Base-by-base conservation (phyloP, 2,888 invertebrate species). In the Maniola hyperantus region DNA sequence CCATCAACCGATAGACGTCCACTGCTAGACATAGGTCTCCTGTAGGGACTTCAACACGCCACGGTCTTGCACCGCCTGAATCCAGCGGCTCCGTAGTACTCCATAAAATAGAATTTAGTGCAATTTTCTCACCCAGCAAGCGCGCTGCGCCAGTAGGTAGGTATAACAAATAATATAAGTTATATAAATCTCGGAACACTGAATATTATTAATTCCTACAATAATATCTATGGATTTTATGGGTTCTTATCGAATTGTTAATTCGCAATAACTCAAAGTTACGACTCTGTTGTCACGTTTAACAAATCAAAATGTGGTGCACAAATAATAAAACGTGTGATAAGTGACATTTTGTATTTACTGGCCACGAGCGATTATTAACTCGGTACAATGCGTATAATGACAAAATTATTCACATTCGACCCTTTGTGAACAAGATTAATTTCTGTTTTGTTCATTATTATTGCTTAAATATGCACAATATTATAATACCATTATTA, bases 281-380 rank as follows among this genome's bases (percentile, higher is more conserved):
- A 64, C 50, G 62, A 51, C 51, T 44, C 26, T 42, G 57, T 69
- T 69, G 65, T 69, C 69, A 69, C 67, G 69, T 69, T 69, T 61
- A 63, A 48, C 42, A 50, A 50, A 66, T 66, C 57, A 66, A 55
- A 62, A 42, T 50, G 57, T 62, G 50, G 54, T 62, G 48, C 46
- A 51, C 20, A 58, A 48, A 68, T 62, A 54, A 67, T 69, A 65
- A 69, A 67, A 62, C 53, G 61, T 5, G 36, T 48, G 53, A 64
- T 69, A 44, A 57, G 65, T 62, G 61, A 46, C 51, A 46, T 46
- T n/a, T 53, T 11, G 44, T 57, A 58, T 53, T 62, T 18, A 42
- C 57, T 42, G 39, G 20, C 18, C 18, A 57, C 39, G 57, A 57
- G 20, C 36, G 15, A 57, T 57, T 57, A 57, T 57, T 39, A 57